Percentiles rank a stretch among this genome's conserved stretches.
Conservation (phyloP, 2,888 invertebrate species). For the Dendrolimus pini region DNA sequence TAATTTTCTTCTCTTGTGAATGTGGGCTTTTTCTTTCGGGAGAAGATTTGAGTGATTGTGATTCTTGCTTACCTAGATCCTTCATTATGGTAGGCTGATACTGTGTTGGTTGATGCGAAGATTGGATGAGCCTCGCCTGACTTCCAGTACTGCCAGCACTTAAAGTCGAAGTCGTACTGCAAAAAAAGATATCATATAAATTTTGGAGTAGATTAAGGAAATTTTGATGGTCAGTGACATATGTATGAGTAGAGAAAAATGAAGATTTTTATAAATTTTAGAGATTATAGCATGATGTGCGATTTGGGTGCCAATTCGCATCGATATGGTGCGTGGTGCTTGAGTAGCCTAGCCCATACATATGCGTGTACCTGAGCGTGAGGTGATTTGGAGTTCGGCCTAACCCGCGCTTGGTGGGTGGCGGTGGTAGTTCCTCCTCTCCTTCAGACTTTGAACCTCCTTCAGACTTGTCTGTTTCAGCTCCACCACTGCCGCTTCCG, state of each 20-base stretch:
- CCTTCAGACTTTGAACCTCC: slow-evolving; percentile 91
- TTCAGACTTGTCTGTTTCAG: slow-evolving; percentile 70
- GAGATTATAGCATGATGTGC: slow-evolving; percentile 3
- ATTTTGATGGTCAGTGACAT: slow-evolving; percentile 29
- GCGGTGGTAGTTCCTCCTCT: slow-evolving; percentile 86
- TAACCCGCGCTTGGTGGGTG: slow-evolving; percentile 80
- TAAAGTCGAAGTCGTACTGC: slow-evolving; percentile 94
- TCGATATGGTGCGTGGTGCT: too few species aligned
- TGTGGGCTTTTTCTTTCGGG: slow-evolving; percentile 53
- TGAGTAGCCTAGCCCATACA: slow-evolving; percentile 42
- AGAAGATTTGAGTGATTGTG: slow-evolving; percentile 71
- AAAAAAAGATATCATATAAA: slow-evolving; percentile 25
- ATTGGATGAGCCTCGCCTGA: slow-evolving; percentile 94
- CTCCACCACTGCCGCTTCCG: background rate
- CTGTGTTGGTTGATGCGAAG: slow-evolving; percentile 94
- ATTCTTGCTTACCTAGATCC: slow-evolving; percentile 89
- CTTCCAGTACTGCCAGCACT: slow-evolving; percentile 96
- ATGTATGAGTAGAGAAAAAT: slow-evolving; percentile 60
- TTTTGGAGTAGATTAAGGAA: background rate
- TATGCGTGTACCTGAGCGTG: slow-evolving; percentile 82
- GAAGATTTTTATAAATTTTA: slow-evolving; percentile 40
- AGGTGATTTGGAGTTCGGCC: slow-evolving; percentile 96
- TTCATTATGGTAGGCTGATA: slow-evolving; percentile 93
- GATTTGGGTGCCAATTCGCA: slow-evolving; percentile 11
- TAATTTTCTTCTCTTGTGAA: slow-evolving; percentile 53